Evolutionary conservation across 2,888 invertebrate genomes (phyloP).

Genomic region (Pheosia gnoma): DNA sequence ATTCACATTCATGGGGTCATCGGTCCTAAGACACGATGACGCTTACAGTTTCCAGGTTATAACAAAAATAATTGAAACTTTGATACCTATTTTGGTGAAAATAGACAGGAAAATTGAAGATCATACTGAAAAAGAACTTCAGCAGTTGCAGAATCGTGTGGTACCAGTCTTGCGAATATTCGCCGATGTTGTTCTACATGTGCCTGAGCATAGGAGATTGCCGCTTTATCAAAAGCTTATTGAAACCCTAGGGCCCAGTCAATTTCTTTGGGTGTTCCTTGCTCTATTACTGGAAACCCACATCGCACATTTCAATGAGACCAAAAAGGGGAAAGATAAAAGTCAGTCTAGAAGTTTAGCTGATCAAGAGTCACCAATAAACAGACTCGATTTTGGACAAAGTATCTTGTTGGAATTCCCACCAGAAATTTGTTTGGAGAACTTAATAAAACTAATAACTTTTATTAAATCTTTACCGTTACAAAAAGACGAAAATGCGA

Average conservation of each 20-base stretch:
- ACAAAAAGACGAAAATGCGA: constrained; percentile 82
- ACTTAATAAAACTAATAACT: constrained; percentile 86
- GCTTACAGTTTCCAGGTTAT: constrained; percentile 98
- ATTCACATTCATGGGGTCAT: constrained; percentile 98
- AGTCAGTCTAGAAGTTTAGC: constrained; percentile 57
- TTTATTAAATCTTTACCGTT: constrained; percentile 88
- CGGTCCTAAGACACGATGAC: constrained; percentile 96
- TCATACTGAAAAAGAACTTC: constrained; percentile 61
- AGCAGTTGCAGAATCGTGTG: constrained; percentile 75
- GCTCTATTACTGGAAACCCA: constrained; percentile 89
- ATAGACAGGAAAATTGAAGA: constrained; percentile 67
- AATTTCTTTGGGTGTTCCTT: constrained; percentile 89
- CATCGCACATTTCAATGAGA: constrained; percentile 82
- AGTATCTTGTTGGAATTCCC: constrained; percentile 87
- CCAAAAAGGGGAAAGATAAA: constrained; percentile 63
- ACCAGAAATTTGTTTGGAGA: constrained; percentile 85
- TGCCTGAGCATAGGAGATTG: constrained; percentile 95
- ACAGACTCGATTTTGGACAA: constrained; percentile 87
- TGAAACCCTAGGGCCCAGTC: constrained; percentile 86
- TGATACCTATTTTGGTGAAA: constrained; percentile 92
- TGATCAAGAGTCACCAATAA: constrained; percentile 77
- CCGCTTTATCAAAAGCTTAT: constrained; percentile 92
- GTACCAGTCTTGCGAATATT: constrained; percentile 93
- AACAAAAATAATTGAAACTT: constrained; percentile 93
- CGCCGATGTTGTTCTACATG: constrained; percentile 94